Conservation (phyloP, 2,113 vertebrate species). For the Hippocampus comes region DNA sequence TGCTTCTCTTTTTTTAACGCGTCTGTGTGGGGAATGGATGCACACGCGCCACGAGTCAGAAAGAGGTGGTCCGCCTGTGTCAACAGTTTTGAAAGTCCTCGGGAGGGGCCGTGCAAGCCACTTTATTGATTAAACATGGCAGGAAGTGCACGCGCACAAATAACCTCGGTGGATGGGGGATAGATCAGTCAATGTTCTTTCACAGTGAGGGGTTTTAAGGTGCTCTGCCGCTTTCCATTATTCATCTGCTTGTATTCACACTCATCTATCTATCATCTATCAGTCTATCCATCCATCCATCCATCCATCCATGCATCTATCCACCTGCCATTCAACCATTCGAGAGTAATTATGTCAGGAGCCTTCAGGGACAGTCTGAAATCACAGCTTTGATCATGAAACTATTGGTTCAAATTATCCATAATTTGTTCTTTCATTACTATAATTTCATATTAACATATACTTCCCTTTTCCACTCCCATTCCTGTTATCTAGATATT, state of each 20-base stretch:
- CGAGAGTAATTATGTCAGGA: not conserved
- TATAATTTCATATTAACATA: not conserved
- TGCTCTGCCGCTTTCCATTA: not conserved
- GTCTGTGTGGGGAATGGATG: conserved; percentile 3
- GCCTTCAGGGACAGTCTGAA: not conserved
- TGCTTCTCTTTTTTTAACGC: conserved; percentile 48
- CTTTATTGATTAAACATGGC: conserved; percentile 65
- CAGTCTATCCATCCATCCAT: not conserved
- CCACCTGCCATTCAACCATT: too few species aligned
- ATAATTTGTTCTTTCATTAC: too few species aligned
- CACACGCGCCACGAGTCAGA: conserved; percentile 1
- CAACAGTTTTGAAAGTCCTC: conserved; percentile 53
- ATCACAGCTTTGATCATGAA: not conserved
- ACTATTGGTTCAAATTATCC: too few species aligned
- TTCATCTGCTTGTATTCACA: not conserved
- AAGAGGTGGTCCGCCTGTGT: conserved; percentile 43
- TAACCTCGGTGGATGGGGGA: conserved; percentile 44
- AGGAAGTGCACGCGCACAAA: conserved; percentile 60
- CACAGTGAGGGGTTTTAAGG: not conserved
- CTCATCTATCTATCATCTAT: not conserved
- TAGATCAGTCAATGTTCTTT: conserved; percentile 31
- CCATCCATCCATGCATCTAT: too few species aligned
- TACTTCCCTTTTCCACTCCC: not conserved
- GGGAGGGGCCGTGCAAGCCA: conserved; percentile 28
- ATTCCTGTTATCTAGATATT: not conserved